Evolutionary conservation across 2,888 invertebrate species (phyloP), one percentile per base, ranked within the genome.

Genomic region (Sialis lutaria): DNA sequence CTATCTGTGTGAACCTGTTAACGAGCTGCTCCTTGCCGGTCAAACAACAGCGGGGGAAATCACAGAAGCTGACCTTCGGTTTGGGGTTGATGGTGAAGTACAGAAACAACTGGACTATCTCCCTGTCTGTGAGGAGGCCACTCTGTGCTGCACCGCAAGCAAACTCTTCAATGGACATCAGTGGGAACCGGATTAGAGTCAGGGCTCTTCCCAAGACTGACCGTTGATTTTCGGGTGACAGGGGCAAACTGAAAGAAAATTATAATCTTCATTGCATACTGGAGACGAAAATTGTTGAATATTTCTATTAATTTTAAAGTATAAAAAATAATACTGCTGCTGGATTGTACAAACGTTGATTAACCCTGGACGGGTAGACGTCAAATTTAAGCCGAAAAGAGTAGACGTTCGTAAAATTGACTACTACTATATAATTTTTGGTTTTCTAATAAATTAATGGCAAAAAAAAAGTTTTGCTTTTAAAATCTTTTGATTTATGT

Each of bases 91-190:
- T 72, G 1, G 77, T 79, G 53, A 80, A 78, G 56, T 81, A 79
- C 35, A 80, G 68, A 57, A 81, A 80, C 42, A 84, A 62, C 52
- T 78, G 77, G 4, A 87, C 82, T 33, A 83, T 77, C 61, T 88
- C 86, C 51, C 79, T 64, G 58, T 87, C 84, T 43, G 79, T 78
- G 1, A 88, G 66, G 32, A 89, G 67, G 0, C 82, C 81, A 53
- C 82, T 80, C 56, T 82, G 81, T 0, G 83, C 82, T 0, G 81
- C 79, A 1, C 79, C 82, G 61, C 75, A 73, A 0, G 85, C 86
- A 62, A 89, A 89, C 61, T 89, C 88, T 60, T 88, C 86, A 1
- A 85, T 79, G 0, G 82, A 80, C 87, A 89, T 89, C 22, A 87
- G 64, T 0, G 88, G 87, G 60, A 87, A 88, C 31, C 88, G 68